Percentiles rank a stretch among this genome's conserved stretches.
phyloP scores from a whole-genome alignment of 2,113 vertebrate genomes.

The Ptyas mucosa region DNA sequence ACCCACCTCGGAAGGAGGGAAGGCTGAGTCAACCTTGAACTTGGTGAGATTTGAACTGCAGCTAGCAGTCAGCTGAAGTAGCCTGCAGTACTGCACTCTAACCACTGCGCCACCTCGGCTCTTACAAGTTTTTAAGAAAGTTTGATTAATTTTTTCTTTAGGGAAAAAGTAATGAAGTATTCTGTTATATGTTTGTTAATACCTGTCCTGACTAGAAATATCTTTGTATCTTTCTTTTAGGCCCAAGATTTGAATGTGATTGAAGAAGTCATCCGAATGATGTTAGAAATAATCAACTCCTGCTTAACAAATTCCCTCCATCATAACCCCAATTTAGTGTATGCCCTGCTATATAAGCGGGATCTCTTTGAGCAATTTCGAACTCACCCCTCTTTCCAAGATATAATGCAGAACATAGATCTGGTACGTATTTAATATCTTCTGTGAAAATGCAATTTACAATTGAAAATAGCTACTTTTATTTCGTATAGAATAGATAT shows the following conservation, averaged over 20 bases:
- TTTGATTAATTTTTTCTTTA: background rate
- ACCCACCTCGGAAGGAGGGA: too few species aligned
- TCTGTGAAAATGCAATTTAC: background rate
- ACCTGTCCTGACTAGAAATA: background rate
- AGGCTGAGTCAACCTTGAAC: too few species aligned
- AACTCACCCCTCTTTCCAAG: constrained; percentile 94
- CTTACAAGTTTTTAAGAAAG: too few species aligned
- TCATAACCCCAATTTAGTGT: constrained; percentile 97
- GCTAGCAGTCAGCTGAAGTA: too few species aligned
- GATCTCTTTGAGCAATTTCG: constrained; percentile 97
- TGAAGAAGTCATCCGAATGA: constrained; percentile 98
- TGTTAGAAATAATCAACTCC: constrained; percentile 98
- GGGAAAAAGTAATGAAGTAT: background rate
- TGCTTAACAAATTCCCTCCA: constrained; percentile 93
- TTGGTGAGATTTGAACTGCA: too few species aligned
- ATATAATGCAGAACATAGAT: constrained; percentile 98
- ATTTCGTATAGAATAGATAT: background rate
- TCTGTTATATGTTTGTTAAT: background rate
- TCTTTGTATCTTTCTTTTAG: constrained; percentile 64
- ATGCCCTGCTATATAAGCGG: constrained; percentile 92
- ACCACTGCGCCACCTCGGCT: too few species aligned
- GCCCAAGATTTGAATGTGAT: constrained; percentile 96
- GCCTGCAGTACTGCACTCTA: too few species aligned
- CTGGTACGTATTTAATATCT: constrained; percentile 74
- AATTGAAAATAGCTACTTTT: background rate